Base-by-base conservation (phyloP, 2,113 vertebrate species). In the Montifringilla adamsi region DNA sequence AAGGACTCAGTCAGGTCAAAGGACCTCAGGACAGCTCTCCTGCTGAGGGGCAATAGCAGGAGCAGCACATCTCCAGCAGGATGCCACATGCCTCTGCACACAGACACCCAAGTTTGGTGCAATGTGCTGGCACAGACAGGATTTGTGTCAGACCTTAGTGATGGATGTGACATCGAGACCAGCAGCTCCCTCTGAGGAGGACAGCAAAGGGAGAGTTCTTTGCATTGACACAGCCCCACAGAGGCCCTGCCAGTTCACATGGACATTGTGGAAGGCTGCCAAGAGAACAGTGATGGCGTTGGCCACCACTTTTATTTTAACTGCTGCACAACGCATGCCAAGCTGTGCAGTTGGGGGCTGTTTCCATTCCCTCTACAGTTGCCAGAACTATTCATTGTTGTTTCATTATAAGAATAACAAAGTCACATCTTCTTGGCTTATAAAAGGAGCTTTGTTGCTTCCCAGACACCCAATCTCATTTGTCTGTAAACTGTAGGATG, bases 81-180 rank as follows among this genome's bases (percentile, higher is more conserved):
- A 82, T 60, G 69, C 4, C 39, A 41, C 47, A 49, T 26, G 12
- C 46, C 31, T 73, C 58, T 49, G 53, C 0, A 0, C 63, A 67
- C 43, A 55, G 53, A 41, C 55, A 50, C 49, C 69, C 43, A 73
- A 68, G 22, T 64, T 59, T 60, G 50, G 83, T 68, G 59, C 73
- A 73, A 49, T 11, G 55, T 1, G 7, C 33, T 86, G 89, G 82
- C 72, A 80, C 26, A 75, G 41, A 50, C 5, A 9, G 11, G 10
- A 12, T 60, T 86, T 83, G 56, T 62, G 24, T 75, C 37, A 13
- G 62, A 56, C 15, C 26, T 56, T 50, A 37, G 24, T 44, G 62
- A 56, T 0, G 0, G 23, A 84, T 4, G 3, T 47, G 43, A 72
- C 55, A 60, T 1, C 0, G 5, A 73, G 17, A 80, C 31, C 47